Percentiles rank a stretch among this genome's conserved stretches.
Conservation (phyloP, 92 coral and sea anemone genomes). For the Micromussa lordhowensis region DNA sequence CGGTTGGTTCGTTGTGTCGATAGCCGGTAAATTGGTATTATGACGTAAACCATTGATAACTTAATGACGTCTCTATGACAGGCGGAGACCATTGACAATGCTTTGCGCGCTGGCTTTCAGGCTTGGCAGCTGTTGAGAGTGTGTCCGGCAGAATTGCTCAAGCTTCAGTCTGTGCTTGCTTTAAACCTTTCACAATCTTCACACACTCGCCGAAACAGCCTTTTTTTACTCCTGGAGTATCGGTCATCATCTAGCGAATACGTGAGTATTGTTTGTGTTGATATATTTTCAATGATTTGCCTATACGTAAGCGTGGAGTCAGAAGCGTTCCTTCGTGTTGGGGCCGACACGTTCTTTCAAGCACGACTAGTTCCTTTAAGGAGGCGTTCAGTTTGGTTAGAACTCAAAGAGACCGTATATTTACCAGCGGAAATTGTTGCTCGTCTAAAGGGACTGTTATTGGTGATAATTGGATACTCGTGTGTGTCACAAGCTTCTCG, state of each 20-base stretch:
- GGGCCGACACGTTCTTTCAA: slow-evolving; percentile 34
- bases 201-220: background rate
- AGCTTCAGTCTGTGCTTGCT: slow-evolving; percentile 19
- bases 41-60: slow-evolving; percentile 53
- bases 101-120: slow-evolving; percentile 57
- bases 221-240: slow-evolving; percentile 7
- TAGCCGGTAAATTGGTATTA: slow-evolving; percentile 52
- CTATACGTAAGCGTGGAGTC: background rate
- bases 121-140: slow-evolving; percentile 40
- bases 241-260: slow-evolving; percentile 24
- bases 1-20: slow-evolving; percentile 29
- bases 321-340: background rate
- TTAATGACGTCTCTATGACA: slow-evolving; percentile 62
- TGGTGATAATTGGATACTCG: background rate
- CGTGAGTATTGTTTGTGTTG: slow-evolving; percentile 38
- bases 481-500: background rate
- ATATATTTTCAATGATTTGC: slow-evolving; percentile 13
- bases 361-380: slow-evolving; percentile 22
- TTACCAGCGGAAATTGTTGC: slow-evolving; percentile 10
- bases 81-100: slow-evolving; percentile 50
- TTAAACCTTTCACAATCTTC: slow-evolving; percentile 37
- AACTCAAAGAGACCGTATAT: background rate
- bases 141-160: background rate
- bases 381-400: background rate
- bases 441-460: background rate